These are phyloP conservation scores for Trachelus iudaicus DNA, from an alignment of 2,888 invertebrate genomes.

Conservation along the genomic window DNA sequence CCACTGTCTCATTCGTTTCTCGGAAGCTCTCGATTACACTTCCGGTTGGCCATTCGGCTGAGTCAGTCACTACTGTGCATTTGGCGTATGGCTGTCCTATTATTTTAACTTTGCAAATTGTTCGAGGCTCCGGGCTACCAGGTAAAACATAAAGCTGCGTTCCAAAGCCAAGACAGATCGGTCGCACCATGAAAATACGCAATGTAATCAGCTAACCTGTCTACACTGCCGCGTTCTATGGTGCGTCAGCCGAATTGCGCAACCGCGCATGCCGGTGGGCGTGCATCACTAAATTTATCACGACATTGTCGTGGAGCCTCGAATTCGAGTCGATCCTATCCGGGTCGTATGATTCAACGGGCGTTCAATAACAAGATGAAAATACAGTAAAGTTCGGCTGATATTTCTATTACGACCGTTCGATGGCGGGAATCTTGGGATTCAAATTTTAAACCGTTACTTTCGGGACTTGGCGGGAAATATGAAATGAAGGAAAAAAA, in stretches of 20 bases:
- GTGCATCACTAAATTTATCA: constrained; percentile 2
- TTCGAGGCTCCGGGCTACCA: no score
- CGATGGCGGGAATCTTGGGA: neutral
- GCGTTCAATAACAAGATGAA: neutral
- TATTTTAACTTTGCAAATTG: neutral
- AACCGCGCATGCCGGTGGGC: neutral
- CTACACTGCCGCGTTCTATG: neutral
- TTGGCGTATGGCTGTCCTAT: neutral
- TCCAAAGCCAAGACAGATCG: neutral
- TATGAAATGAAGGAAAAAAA: neutral
- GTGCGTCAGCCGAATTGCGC: neutral
- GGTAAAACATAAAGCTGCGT: neutral
- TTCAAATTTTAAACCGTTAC: neutral
- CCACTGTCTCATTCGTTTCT: neutral
- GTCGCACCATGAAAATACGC: neutral
- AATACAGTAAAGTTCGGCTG: neutral
- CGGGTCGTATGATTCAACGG: neutral
- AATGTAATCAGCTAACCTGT: neutral
- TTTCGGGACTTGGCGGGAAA: neutral
- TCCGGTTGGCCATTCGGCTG: neutral
- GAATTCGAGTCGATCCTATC: neutral
- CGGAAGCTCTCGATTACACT: neutral
- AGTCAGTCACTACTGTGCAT: neutral
- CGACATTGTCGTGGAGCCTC: neutral
- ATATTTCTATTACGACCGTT: neutral